A percentile compares a stretch with the other conserved stretches of the same genome.
These are phyloP conservation scores for Corythornis leucogaster DNA, from an alignment of 2,797 vertebrate species.

Conservation along the genomic window DNA sequence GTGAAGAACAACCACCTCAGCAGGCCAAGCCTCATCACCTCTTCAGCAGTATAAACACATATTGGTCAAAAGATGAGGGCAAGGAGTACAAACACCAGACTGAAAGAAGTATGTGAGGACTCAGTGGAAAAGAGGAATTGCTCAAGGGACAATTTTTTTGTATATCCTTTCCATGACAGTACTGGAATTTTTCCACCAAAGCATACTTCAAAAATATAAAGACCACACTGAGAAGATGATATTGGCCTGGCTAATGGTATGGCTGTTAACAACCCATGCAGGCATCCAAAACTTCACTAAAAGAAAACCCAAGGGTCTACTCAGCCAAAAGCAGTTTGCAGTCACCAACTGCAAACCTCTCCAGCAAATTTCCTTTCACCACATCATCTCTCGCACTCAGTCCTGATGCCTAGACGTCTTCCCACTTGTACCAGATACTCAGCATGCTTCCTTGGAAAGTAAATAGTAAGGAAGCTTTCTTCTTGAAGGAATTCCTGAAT, in stretches of 20 bases:
- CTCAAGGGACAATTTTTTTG: neutral
- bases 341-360: neutral
- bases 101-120: neutral
- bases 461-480: too few relatives aligned
- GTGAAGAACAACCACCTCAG: neutral
- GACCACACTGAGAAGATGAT: neutral
- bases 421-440: too few relatives aligned
- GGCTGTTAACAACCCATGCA: neutral
- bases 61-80: neutral
- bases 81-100: neutral
- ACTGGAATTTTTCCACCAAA: neutral
- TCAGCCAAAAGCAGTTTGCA: neutral
- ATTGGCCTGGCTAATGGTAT: neutral
- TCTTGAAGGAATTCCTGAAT: too few relatives aligned
- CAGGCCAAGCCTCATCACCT: neutral
- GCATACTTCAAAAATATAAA: neutral
- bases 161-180: neutral
- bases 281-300: neutral
- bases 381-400: too few relatives aligned
- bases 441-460: too few relatives aligned
- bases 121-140: neutral
- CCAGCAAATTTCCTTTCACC: too few relatives aligned
- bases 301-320: neutral
- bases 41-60: neutral
- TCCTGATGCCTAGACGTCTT: too few relatives aligned